phyloP scores from a whole-genome alignment of 2,888 invertebrate genomes.

The Diaperis boleti region DNA sequence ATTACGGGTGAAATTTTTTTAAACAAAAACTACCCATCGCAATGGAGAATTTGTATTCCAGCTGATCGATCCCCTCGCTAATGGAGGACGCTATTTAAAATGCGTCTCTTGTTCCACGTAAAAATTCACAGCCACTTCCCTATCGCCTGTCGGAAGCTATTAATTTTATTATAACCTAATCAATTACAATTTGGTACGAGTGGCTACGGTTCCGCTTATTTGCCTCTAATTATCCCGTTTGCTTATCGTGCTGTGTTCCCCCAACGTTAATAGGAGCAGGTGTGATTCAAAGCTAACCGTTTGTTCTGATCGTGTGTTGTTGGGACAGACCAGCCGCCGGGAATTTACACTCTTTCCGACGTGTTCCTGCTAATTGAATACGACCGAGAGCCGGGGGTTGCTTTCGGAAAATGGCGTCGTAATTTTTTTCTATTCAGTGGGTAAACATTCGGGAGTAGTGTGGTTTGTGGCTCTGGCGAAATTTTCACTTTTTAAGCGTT shows the following conservation, averaged over 20 bases:
- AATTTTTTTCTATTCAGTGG: too few relatives aligned
- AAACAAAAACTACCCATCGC: too few relatives aligned
- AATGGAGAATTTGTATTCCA: too few relatives aligned
- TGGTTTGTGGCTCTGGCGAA: too few relatives aligned
- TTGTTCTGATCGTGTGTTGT: conserved; percentile 22
- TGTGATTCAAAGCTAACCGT: conserved; percentile 27
- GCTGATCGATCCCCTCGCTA: too few relatives aligned
- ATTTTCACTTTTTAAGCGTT: too few relatives aligned
- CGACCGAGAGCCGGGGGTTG: conserved; percentile 7
- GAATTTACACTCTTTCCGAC: conserved; percentile 31
- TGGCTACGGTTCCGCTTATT: conserved; percentile 36
- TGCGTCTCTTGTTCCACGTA: not conserved
- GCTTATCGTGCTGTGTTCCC: conserved; percentile 31
- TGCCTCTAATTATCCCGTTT: conserved; percentile 27
- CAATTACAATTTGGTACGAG: conserved; percentile 35
- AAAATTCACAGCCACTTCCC: conserved; percentile 5
- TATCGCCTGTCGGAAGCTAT: conserved; percentile 26
- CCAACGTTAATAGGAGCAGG: conserved; percentile 19
- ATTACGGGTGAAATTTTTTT: too few relatives aligned
- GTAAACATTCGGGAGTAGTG: too few relatives aligned
- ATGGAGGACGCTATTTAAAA: not conserved
- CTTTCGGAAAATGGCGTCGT: not conserved
- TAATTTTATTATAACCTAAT: conserved; percentile 34
- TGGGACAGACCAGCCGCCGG: conserved; percentile 29
- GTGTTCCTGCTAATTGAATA: conserved; percentile 23